Base-by-base conservation (phyloP, 2,888 invertebrate genomes). In the Eristalis arbustorum region DNA sequence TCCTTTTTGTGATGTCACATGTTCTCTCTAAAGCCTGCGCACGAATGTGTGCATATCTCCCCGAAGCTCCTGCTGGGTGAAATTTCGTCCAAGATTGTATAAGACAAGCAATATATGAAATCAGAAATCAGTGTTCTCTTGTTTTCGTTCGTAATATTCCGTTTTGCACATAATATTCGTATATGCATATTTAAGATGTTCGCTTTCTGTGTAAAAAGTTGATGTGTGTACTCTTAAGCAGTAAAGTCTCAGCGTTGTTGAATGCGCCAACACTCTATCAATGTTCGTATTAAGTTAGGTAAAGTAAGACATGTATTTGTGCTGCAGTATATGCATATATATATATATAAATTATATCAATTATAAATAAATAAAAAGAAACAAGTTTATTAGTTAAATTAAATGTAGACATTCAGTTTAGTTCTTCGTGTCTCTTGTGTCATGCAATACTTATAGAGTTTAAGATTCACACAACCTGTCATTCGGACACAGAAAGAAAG, bases 131-230 rank as follows among this genome's bases (percentile, higher is more conserved):
- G 31, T 31, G 4, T 31, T 31, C 3, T 25, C 25, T 25, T 40
- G 61, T 61, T 71, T 62, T 37, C 28, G 28, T 72, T 18, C 31
- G 31, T 31, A 31, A 31, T 31, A 42, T 72, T 49, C 42, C 22
- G 18, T 14, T 22, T 22, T 28, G 37, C 61, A 61, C 28, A 11
- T 40, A 31, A 40, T 40, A 49, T 18, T 49, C 49, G 5, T 18
- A 42, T 42, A 42, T 49, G 18, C 18, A 49, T 49, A 18, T 49
- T 18, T 49, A 18, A 49, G 18, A 49, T 18, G 31, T 42, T 73
- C 56, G 73, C 73, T 73, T 78, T 62, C 61, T 71, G 13, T 75
- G 81, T 81, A 81, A 68, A 76, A 66, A 80, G 64, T 71, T 74
- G 31, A 31, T 63, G 63, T 28, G 63, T 28, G 74, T 64, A 63